These are phyloP conservation scores for Corythornis cristatus DNA, from an alignment of 2,113 vertebrate species.

Conservation along the genomic window DNA sequence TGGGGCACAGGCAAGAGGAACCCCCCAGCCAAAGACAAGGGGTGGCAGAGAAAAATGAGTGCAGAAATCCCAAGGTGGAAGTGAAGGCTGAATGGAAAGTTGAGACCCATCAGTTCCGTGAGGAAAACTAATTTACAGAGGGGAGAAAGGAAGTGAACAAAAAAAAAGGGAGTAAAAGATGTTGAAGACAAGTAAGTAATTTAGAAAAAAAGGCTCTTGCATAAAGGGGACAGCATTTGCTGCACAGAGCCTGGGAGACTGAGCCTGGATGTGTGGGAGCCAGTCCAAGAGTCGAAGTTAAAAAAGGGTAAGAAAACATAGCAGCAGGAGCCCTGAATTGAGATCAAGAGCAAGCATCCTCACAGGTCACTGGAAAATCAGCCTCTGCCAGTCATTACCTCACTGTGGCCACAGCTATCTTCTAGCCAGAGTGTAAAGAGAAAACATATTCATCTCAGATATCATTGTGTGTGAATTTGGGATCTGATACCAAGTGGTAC, in stretches of 20 bases:
- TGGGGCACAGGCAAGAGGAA: background rate
- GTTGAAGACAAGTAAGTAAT: background rate
- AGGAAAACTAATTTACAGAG: background rate
- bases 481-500: background rate
- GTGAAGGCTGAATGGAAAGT: background rate
- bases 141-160: background rate
- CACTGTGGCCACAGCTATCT: conserved; percentile 11
- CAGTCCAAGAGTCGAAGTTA: conserved; percentile 34
- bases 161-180: background rate
- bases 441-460: background rate
- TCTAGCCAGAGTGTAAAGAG: background rate
- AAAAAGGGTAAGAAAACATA: conserved; percentile 62
- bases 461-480: background rate
- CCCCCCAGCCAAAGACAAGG: background rate
- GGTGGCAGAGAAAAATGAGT: background rate
- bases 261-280: conserved; percentile 11
- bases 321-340: conserved; percentile 45
- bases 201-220: background rate
- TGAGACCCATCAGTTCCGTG: accelerated
- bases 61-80: background rate
- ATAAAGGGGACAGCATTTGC: background rate
- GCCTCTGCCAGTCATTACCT: background rate
- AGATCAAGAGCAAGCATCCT: conserved; percentile 48
- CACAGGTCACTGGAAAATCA: conserved; percentile 55
- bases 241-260: background rate